phyloP scores from a whole-genome alignment of 2,113 vertebrate genomes.

The Acrocephalus kingi region DNA sequence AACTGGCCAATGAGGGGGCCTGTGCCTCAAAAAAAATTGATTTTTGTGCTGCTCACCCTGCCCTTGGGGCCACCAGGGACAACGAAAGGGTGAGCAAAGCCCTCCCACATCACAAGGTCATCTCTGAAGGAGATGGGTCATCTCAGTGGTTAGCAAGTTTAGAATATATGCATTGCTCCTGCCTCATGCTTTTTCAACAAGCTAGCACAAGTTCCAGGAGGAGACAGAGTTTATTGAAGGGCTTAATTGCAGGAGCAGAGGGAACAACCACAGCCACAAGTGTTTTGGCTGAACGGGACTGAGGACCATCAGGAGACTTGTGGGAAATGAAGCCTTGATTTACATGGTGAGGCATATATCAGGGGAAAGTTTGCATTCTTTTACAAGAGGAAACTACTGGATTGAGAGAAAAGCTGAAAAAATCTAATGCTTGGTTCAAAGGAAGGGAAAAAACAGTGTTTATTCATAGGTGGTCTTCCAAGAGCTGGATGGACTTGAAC shows the following conservation, averaged over 20 bases:
- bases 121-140: not conserved
- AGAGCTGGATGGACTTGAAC: not conserved
- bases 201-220: not conserved
- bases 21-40: accelerated
- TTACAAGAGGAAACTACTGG: not conserved
- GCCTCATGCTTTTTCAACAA: not conserved
- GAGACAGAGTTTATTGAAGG: not conserved
- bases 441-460: not conserved
- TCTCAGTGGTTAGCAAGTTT: not conserved
- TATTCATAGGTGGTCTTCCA: not conserved
- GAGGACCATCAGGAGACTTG: not conserved
- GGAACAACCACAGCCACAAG: not conserved
- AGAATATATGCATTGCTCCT: not conserved
- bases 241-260: not conserved
- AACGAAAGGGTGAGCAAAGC: not conserved
- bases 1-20: accelerated
- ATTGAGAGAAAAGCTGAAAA: not conserved
- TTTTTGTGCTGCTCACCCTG: not conserved
- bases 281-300: not conserved
- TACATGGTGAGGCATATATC: accelerated
- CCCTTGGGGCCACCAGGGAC: not conserved
- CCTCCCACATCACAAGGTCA: not conserved
- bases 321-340: not conserved
- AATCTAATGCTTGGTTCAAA: not conserved
- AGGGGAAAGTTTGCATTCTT: not conserved